phyloP scores from a whole-genome alignment of 2,888 invertebrate genomes.

The Therioaphis trifolii region DNA sequence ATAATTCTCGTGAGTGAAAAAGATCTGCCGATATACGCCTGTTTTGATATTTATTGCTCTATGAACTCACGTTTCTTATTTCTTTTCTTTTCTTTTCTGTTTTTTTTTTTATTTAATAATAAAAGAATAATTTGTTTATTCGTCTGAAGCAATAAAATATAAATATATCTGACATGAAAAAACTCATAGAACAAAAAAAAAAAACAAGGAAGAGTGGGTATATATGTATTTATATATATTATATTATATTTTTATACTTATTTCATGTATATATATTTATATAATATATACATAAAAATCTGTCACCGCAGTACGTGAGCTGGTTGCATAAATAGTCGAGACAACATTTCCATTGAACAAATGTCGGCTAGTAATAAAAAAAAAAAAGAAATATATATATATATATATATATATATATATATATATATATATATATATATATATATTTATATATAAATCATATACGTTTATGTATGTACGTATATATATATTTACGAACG shows the following conservation, averaged over 20 bases:
- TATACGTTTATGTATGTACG: no score
- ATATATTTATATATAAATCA: no score
- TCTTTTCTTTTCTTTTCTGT: background rate
- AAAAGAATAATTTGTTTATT: conserved; percentile 62
- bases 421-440: no score
- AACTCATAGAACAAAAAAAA: conserved; percentile 59
- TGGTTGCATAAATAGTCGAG: conserved; percentile 39
- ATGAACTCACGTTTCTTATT: conserved; percentile 55
- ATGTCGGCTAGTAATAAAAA: conserved; percentile 51
- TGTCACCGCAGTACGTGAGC: conserved; percentile 59
- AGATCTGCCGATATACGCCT: conserved; percentile 61
- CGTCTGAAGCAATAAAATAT: conserved; percentile 59
- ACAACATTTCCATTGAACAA: conserved; percentile 56
- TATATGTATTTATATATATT: background rate
- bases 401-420: no score
- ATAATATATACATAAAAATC: conserved; percentile 61
- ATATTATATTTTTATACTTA: conserved; percentile 40
- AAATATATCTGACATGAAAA: conserved; percentile 59
- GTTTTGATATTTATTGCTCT: conserved; percentile 61
- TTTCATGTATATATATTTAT: conserved; percentile 43
- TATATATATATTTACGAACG: no score
- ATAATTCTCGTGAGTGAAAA: conserved; percentile 44
- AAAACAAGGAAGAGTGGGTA: conserved; percentile 36
- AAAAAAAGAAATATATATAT: conserved; percentile 16
- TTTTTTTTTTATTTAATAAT: conserved; percentile 56